These are phyloP conservation scores for Gymnorhina tibicen DNA, from an alignment of 2,113 vertebrate genomes.

Conservation along the genomic window DNA sequence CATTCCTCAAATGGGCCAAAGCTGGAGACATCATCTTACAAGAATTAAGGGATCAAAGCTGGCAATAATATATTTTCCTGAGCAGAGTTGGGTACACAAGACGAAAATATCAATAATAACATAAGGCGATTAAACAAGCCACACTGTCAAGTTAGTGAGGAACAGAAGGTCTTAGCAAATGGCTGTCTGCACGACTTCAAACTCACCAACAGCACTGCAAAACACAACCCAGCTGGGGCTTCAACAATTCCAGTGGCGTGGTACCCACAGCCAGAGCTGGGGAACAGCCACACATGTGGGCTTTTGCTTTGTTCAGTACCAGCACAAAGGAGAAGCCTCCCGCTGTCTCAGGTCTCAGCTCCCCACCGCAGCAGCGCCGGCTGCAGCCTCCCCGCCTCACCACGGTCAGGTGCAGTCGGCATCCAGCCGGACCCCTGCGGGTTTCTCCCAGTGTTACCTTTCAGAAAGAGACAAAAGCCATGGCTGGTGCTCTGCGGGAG, in stretches of 20 bases:
- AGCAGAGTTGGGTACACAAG: background rate
- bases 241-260: background rate
- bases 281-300: background rate
- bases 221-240: background rate
- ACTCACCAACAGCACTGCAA: background rate
- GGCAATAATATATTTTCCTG: background rate
- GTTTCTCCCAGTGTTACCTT: background rate
- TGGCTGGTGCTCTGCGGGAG: background rate
- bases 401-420: fast-evolving
- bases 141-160: background rate
- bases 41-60: background rate
- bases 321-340: background rate
- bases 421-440: background rate
- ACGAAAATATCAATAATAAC: conserved; percentile 40
- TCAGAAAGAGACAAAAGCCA: background rate
- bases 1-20: background rate
- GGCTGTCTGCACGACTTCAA: background rate
- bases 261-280: background rate
- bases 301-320: fast-evolving
- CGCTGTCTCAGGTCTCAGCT: background rate
- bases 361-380: fast-evolving
- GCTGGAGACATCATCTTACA: background rate
- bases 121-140: background rate
- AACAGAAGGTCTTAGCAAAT: conserved; percentile 58
- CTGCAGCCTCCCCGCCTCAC: background rate